Evolutionary conservation across 2,113 vertebrate species (phyloP), one percentile per base, ranked within the genome.

Genomic region (Aspiorhynchus laticeps): DNA sequence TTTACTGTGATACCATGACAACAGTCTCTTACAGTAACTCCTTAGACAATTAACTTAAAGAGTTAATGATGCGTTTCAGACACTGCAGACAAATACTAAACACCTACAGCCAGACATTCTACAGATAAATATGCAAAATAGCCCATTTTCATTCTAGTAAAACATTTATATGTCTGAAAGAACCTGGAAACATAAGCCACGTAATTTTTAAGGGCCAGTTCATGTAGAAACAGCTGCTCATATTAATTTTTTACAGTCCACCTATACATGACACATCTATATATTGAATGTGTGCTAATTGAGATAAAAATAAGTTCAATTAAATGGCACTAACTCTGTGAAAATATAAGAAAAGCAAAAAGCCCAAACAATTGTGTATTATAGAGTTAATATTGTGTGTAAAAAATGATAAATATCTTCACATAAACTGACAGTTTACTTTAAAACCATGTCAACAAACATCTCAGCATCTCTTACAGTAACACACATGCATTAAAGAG

Each of bases 1-100:
- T 86, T 67, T 77, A 74, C 41, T 48, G 61, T 53, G 86, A 77
- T 83, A 65, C 80, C 78, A 87, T 87, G 76, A 59, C 83, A 87
- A 83, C 83, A 43, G 26, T 41, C 65, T 80, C 65, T 41, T 28
- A 65, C 71, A 41, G 38, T 33, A 86, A 74, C 77, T 56, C 36
- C 69, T 81, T 38, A 73, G 41, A 85, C 41, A 36, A 53, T 61
- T 46, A 61, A 79, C 71, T 59, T 46, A 61, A 79, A 71, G 65
- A 41, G 78, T 78, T 85, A 85, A 79, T 38, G 46, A 71, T 11
- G 33, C 19, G 24, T 26, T 56, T 71, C 46, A 80, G 51, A 81
- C 63, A 31, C 43, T 31, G 63, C 63, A 63, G 26, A 33, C 43
- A 83, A 33, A 78, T 10, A 48, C 31, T 10, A 19, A 73, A 38